Evolutionary conservation across 2,888 invertebrate genomes (phyloP).

Genomic region (Girardia tigrina): DNA sequence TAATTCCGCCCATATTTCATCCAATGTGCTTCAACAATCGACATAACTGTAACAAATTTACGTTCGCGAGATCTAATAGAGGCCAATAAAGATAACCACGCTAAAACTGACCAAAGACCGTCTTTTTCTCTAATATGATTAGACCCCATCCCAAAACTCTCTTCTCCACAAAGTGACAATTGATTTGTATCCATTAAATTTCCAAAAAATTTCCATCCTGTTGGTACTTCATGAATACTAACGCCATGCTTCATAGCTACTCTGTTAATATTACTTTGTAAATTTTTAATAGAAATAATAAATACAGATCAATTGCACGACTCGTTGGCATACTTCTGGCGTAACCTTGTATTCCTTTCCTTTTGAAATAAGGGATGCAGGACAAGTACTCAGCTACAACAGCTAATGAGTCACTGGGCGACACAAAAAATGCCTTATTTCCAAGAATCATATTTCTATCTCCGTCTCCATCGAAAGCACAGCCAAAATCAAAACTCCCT

Average conservation of each 20-base stretch:
- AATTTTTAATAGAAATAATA: background rate
- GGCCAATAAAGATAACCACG: conserved; percentile 80
- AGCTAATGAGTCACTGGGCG: conserved; percentile 87
- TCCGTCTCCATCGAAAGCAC: conserved; percentile 97
- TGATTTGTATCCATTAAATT: conserved; percentile 91
- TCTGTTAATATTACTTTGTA: conserved; percentile 48
- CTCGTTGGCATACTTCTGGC: conserved; percentile 97
- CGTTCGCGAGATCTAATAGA: conserved; percentile 54
- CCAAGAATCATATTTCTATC: conserved; percentile 96
- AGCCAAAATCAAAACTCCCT: conserved; percentile 66
- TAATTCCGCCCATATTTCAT: conserved; percentile 74
- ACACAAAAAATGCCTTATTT: conserved; percentile 83
- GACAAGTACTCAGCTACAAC: conserved; percentile 77
- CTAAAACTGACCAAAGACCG: conserved; percentile 90
- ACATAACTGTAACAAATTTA: conserved; percentile 56
- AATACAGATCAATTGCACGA: conserved; percentile 67
- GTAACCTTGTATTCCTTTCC: conserved; percentile 71
- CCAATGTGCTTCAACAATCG: conserved; percentile 76
- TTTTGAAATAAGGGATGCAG: conserved; percentile 80
- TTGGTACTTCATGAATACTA: conserved; percentile 79
- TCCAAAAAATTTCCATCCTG: conserved; percentile 98
- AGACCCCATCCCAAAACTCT: conserved; percentile 95
- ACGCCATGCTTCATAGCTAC: conserved; percentile 66
- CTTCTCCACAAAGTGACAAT: conserved; percentile 88
- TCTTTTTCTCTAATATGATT: conserved; percentile 97